Conservation (phyloP, 2,113 vertebrate species). For the Grammomys dolichurus region DNA sequence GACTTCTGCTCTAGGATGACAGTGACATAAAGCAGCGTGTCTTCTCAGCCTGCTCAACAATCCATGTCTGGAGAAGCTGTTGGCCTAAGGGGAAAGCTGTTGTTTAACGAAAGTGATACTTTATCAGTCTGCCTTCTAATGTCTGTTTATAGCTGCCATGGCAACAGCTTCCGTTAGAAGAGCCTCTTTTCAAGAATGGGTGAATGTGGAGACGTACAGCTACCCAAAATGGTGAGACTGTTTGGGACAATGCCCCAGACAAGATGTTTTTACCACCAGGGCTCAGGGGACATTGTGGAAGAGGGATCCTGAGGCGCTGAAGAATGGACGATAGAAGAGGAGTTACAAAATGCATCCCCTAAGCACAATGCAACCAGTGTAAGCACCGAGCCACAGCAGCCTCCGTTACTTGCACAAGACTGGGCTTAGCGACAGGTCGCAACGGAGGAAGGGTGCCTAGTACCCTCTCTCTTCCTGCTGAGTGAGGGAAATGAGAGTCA, state of each 20-base stretch:
- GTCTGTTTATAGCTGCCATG: neutral
- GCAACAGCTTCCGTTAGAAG: neutral
- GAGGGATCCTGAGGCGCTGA: neutral
- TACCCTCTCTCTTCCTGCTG: neutral
- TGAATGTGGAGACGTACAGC: neutral
- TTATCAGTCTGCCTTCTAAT: neutral
- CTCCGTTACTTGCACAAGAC: neutral
- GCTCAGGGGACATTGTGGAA: neutral
- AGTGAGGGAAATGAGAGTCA: neutral
- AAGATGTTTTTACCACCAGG: neutral
- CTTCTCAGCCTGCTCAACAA: neutral
- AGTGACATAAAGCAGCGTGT: neutral
- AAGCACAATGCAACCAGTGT: no score
- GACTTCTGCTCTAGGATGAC: neutral
- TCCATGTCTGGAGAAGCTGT: neutral
- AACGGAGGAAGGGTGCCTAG: neutral
- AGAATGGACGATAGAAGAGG: neutral
- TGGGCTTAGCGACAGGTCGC: neutral
- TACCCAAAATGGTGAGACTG: neutral
- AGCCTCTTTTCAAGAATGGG: neutral
- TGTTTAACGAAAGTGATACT: neutral
- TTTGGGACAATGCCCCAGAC: neutral
- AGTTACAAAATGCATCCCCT: neutral
- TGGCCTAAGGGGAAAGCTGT: neutral
- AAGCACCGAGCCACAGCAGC: no score